A percentile compares a stretch with the other conserved stretches of the same genome.
Evolutionary conservation across 2,797 vertebrate genomes (phyloP).

Genomic region (Acanthis flammea): DNA sequence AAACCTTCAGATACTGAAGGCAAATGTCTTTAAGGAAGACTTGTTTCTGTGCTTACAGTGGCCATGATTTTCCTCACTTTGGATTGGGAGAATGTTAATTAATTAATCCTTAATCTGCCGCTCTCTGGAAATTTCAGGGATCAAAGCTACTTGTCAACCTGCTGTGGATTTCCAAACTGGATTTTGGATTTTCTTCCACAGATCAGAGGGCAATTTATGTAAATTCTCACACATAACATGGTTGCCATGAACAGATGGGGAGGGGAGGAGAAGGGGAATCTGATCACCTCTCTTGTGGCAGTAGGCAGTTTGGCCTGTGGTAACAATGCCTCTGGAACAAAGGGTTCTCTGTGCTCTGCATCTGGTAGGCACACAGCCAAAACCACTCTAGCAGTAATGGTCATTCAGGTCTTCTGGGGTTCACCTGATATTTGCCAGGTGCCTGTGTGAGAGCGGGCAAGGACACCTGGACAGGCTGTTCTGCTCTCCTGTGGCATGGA

Average conservation of each 20-base stretch:
- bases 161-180: constrained; percentile 54
- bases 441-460: not conserved
- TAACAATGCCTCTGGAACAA: constrained; percentile 65
- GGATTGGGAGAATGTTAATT: constrained; percentile 35
- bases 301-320: constrained; percentile 52
- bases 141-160: constrained; percentile 52
- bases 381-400: constrained; percentile 18
- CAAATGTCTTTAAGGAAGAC: not conserved
- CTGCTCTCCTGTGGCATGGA: not conserved
- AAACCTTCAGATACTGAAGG: not conserved
- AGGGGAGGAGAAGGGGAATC: constrained; percentile 66
- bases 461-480: not conserved
- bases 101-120: constrained; percentile 47
- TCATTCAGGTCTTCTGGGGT: constrained; percentile 37
- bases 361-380: constrained; percentile 62
- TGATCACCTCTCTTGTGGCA: constrained; percentile 62
- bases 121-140: constrained; percentile 55
- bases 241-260: constrained; percentile 64
- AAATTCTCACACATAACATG: constrained; percentile 43
- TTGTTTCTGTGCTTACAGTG: not conserved
- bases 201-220: constrained; percentile 66
- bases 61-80: not conserved
- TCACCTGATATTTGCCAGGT: constrained; percentile 54
- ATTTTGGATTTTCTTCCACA: constrained; percentile 63
- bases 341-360: constrained; percentile 62